These are phyloP conservation scores for Scomber japonicus DNA, from an alignment of 2,113 vertebrate genomes.

Conservation along the genomic window DNA sequence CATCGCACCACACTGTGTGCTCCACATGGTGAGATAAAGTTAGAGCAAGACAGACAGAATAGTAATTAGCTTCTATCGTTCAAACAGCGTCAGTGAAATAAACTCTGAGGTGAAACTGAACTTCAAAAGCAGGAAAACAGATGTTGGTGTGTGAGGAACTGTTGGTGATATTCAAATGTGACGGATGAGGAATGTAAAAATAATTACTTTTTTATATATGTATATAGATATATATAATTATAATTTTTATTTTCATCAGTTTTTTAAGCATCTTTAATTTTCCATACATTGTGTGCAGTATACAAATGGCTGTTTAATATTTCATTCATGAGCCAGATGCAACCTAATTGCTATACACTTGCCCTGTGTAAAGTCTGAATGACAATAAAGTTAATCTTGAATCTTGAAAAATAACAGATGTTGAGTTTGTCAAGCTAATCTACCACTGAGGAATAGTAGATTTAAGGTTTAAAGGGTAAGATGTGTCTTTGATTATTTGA, in stretches of 20 bases:
- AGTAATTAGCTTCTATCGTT: conserved; percentile 37
- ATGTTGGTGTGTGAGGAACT: neutral
- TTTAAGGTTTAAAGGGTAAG: neutral
- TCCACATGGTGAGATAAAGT: conserved; percentile 11
- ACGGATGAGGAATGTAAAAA: neutral
- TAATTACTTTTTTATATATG: too few species aligned
- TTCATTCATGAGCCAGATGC: too few species aligned
- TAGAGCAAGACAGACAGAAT: conserved; percentile 12
- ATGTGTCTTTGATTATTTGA: neutral
- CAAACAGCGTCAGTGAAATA: conserved; percentile 34
- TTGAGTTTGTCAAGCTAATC: conserved; percentile 8
- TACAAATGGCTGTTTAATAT: too few species aligned
- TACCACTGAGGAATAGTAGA: conserved; percentile 1
- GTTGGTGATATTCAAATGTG: conserved; percentile 29
- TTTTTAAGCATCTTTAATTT: too few species aligned
- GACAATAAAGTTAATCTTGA: neutral
- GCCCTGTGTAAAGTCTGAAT: too few species aligned
- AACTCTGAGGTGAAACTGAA: conserved; percentile 26
- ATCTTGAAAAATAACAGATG: conserved; percentile 11
- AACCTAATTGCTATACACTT: too few species aligned
- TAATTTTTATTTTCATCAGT: too few species aligned
- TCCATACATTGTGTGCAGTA: too few species aligned
- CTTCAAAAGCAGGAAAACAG: conserved; percentile 37
- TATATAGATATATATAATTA: too few species aligned
- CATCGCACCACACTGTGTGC: neutral